Percentiles rank a stretch among this genome's conserved stretches.
Conservation (phyloP, 2,797 vertebrate species). For the Falco rusticolus region DNA sequence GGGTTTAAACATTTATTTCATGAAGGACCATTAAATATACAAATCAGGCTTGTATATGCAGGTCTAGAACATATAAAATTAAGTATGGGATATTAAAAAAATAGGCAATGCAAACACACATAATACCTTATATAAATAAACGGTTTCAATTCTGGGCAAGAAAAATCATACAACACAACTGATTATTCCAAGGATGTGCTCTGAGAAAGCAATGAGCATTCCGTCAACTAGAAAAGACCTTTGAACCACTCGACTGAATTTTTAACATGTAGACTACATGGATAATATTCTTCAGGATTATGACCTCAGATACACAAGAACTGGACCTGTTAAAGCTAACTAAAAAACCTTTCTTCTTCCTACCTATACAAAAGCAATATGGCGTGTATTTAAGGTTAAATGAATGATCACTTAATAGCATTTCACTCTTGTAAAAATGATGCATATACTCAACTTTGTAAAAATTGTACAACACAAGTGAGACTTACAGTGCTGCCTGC, state of each 20-base stretch:
- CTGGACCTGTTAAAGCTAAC: neutral
- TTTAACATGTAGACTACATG: neutral
- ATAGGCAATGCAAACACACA: neutral
- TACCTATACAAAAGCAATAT: neutral
- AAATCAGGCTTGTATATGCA: constrained; percentile 9
- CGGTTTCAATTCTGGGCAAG: neutral
- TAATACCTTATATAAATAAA: neutral
- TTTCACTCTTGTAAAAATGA: neutral
- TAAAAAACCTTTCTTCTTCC: neutral
- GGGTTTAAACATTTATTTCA: constrained; percentile 59
- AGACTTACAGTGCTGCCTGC: neutral
- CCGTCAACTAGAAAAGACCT: neutral
- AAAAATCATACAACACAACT: neutral
- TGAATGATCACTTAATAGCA: neutral
- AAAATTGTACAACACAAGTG: neutral
- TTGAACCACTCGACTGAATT: neutral
- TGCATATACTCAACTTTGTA: neutral
- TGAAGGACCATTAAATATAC: constrained; percentile 38
- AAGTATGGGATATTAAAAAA: constrained; percentile 15
- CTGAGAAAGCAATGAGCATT: neutral
- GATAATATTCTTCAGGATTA: neutral
- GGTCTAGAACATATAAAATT: neutral
- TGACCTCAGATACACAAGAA: neutral
- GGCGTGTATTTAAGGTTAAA: neutral
- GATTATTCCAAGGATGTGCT: neutral